A percentile compares a stretch with the other conserved stretches of the same genome.
phyloP scores from a whole-genome alignment of 2,888 invertebrate genomes.

The Drosophila aldrichi region DNA sequence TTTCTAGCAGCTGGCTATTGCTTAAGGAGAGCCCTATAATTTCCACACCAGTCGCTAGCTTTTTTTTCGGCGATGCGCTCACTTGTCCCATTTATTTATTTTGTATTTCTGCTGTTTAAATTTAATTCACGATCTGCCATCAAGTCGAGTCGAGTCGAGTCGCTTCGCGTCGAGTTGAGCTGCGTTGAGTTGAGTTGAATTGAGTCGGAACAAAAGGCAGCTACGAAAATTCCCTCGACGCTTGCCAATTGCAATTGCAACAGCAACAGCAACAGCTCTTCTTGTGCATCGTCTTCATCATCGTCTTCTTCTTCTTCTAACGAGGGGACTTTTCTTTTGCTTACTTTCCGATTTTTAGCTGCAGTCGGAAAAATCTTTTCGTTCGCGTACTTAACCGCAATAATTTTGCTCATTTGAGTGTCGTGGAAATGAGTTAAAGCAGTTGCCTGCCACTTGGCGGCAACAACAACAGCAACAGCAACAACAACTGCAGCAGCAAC shows the following conservation, averaged over 20 bases:
- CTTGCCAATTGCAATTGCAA: constrained; percentile 42
- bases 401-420: constrained; percentile 82
- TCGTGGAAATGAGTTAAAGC: constrained; percentile 81
- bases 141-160: constrained; percentile 32
- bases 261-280: constrained; percentile 2
- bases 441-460: constrained; percentile 62
- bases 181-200: constrained; percentile 21
- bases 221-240: constrained; percentile 58
- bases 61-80: constrained; percentile 48
- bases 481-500: constrained; percentile 28
- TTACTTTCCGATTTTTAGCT: constrained; percentile 62
- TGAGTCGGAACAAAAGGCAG: constrained; percentile 35
- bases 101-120: constrained; percentile 77
- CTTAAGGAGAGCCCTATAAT: constrained; percentile 58
- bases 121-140: constrained; percentile 78
- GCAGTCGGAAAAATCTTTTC: constrained; percentile 65
- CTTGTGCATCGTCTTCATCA: constrained; percentile 7
- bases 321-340: constrained; percentile 63
- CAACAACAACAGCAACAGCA: constrained; percentile 42
- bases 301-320: constrained; percentile 42
- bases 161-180: constrained; percentile 2
- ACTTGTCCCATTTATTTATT: constrained; percentile 82
- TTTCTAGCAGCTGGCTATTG: constrained; percentile 23
- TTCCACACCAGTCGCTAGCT: constrained; percentile 46
- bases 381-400: constrained; percentile 80